Evolutionary conservation across 2,113 vertebrate species (phyloP).

Genomic region (Oxygymnocypris stewartii): DNA sequence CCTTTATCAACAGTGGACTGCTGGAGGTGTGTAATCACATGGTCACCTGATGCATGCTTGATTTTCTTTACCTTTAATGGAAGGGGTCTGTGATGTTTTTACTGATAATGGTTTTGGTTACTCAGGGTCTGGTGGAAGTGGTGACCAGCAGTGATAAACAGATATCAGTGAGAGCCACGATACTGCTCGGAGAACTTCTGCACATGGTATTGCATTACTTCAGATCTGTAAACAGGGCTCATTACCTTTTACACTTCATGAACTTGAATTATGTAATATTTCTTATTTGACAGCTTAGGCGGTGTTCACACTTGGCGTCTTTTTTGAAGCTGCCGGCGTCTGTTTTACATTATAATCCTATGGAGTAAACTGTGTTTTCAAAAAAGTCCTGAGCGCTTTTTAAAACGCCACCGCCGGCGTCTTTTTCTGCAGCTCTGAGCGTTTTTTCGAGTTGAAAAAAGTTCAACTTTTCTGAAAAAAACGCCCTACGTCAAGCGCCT

Average conservation of each 20-base stretch:
- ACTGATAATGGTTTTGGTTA: not conserved
- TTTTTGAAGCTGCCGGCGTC: too few species aligned
- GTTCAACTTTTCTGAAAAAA: too few species aligned
- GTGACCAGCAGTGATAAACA: slow-evolving; percentile 93
- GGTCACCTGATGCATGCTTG: not conserved
- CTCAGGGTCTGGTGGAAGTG: slow-evolving; percentile 92
- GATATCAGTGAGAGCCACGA: slow-evolving; percentile 89
- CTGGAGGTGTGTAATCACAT: slow-evolving; percentile 78
- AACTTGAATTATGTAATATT: not conserved
- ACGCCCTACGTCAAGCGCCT: too few species aligned
- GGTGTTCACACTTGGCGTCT: too few species aligned
- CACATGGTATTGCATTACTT: slow-evolving; percentile 90
- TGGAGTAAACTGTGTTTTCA: too few species aligned
- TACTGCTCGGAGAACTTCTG: slow-evolving; percentile 93
- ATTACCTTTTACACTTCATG: not conserved
- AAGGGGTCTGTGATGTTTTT: not conserved
- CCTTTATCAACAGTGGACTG: slow-evolving; percentile 91
- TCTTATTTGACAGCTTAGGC: not conserved
- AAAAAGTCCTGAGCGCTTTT: too few species aligned
- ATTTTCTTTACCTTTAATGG: not conserved
- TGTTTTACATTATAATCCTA: too few species aligned
- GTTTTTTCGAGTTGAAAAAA: too few species aligned
- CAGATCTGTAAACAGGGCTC: not conserved
- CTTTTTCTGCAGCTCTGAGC: too few species aligned
- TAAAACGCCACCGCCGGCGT: too few species aligned